Evolutionary conservation across 2,888 invertebrate genomes (phyloP).

Genomic region (Xanthia togata): DNA sequence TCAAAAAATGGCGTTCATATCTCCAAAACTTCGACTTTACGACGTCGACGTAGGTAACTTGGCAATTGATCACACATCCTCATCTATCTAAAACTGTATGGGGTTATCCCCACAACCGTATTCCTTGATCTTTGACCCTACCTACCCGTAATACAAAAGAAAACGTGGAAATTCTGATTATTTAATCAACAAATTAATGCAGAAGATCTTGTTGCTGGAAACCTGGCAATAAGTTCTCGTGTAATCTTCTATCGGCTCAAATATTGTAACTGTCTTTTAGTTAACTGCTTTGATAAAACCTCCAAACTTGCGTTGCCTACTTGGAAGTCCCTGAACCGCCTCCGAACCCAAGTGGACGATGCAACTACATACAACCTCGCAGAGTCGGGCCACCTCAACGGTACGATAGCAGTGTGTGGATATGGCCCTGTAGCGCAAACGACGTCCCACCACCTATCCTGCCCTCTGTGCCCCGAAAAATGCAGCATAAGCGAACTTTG

Average conservation of each 20-base stretch:
- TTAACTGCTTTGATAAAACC: not conserved
- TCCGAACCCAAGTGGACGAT: not conserved
- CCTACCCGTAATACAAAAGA: not conserved
- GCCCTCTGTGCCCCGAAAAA: not conserved
- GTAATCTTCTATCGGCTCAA: not conserved
- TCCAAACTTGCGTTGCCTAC: not conserved
- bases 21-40: not conserved
- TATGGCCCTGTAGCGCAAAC: not conserved
- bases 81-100: not conserved
- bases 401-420: not conserved
- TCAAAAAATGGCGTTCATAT: constrained; percentile 27
- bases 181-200: not conserved
- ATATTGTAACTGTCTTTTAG: not conserved
- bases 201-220: not conserved
- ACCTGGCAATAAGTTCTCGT: not conserved
- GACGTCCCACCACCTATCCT: not conserved
- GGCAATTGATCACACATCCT: constrained; percentile 17
- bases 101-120: not conserved
- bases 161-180: not conserved
- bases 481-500: not conserved
- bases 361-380: not conserved
- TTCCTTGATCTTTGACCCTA: not conserved
- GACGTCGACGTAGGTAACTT: constrained; percentile 42
- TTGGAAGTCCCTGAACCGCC: not conserved
- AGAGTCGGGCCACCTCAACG: not conserved